These are phyloP conservation scores for Etheostoma perlongum DNA, from an alignment of 2,797 vertebrate genomes.

Conservation along the genomic window DNA sequence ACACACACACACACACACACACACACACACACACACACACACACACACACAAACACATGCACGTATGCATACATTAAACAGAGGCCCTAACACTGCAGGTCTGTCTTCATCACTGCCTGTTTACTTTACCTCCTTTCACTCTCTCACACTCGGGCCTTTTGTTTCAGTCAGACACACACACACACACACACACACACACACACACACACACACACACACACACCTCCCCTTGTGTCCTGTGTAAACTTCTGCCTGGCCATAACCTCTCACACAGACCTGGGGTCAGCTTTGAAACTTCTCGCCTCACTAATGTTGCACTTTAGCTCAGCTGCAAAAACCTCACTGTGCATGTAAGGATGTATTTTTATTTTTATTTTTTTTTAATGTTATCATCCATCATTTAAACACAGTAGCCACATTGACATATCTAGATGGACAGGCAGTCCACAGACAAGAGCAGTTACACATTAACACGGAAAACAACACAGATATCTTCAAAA, in stretches of 20 bases:
- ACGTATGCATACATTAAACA: slow-evolving; percentile 72
- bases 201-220: slow-evolving; percentile 43
- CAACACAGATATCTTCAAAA: slow-evolving; percentile 28
- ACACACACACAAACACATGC: slow-evolving; percentile 27
- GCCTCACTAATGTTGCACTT: slow-evolving; percentile 1
- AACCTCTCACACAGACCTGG: slow-evolving; percentile 30
- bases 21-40: slow-evolving; percentile 33
- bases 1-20: slow-evolving; percentile 22
- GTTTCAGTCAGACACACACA: slow-evolving; percentile 76
- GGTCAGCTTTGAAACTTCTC: slow-evolving; percentile 42
- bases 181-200: slow-evolving; percentile 43
- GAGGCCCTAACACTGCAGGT: slow-evolving; percentile 87
- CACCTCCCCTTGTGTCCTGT: slow-evolving; percentile 57
- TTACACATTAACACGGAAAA: slow-evolving; percentile 64
- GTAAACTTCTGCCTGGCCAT: slow-evolving; percentile 56
- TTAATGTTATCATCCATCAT: slow-evolving; percentile 27
- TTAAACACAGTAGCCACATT: slow-evolving; percentile 41
- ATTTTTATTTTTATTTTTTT: slow-evolving; percentile 6
- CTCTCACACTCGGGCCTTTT: slow-evolving; percentile 91
- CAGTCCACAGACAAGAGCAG: slow-evolving; percentile 7
- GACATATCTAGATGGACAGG: slow-evolving; percentile 10
- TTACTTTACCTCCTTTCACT: slow-evolving; percentile 92
- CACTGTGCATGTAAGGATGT: background rate
- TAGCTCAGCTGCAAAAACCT: slow-evolving; percentile 12
- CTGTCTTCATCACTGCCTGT: slow-evolving; percentile 89